Conservation (phyloP, 2,888 invertebrate genomes). For the Sesamia inferens region DNA sequence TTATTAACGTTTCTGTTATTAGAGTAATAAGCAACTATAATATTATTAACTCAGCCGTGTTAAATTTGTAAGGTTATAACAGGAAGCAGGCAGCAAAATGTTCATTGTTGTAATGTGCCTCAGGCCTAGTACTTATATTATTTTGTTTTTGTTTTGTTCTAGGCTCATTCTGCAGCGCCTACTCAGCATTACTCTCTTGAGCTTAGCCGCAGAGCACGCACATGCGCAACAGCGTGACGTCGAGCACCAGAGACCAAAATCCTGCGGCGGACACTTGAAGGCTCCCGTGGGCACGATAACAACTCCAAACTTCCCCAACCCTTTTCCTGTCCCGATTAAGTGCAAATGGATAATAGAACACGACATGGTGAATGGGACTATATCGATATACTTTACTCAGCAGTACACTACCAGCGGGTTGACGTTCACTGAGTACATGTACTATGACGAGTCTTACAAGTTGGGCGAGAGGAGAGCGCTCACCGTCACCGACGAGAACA, state of each 20-base stretch:
- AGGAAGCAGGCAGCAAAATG: too few species aligned
- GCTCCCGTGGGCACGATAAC: conserved; percentile 93
- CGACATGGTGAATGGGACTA: conserved; percentile 93
- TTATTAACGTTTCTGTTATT: too few species aligned
- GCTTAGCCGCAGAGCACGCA: conserved; percentile 73
- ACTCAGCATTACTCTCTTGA: conserved; percentile 68
- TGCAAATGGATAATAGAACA: conserved; percentile 96
- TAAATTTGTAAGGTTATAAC: too few species aligned
- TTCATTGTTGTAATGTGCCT: too few species aligned
- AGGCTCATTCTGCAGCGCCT: not conserved
- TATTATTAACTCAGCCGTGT: not conserved
- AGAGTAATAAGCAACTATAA: not conserved
- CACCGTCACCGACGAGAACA: conserved; percentile 93
- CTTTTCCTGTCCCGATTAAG: conserved; percentile 94
- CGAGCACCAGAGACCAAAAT: conserved; percentile 83
- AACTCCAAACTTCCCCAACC: conserved; percentile 95
- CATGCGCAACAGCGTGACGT: conserved; percentile 74
- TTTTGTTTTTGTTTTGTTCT: conserved; percentile 8
- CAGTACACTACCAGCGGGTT: conserved; percentile 95
- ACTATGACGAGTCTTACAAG: conserved; percentile 92
- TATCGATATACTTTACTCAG: conserved; percentile 96
- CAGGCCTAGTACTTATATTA: not conserved
- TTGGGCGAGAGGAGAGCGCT: conserved; percentile 92
- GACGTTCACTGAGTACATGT: conserved; percentile 94
- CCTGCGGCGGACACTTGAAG: conserved; percentile 92